A percentile compares a stretch with the other conserved stretches of the same genome.
Conservation (phyloP, 1,140 invertebrate species). For the Solenopsis invicta region DNA sequence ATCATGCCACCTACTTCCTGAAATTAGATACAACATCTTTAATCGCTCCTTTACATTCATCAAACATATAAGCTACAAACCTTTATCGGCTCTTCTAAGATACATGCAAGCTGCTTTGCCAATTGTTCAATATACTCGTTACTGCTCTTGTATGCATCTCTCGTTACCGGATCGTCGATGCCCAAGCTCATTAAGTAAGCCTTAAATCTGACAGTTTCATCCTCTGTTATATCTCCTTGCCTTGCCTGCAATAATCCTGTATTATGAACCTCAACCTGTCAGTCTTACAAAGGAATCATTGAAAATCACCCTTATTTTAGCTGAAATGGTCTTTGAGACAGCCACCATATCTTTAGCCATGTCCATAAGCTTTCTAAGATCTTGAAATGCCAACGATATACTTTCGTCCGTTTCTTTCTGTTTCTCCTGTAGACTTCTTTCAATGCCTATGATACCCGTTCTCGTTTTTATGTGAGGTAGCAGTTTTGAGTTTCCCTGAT, state of each 20-base stretch:
- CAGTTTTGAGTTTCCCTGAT: slow-evolving; percentile 76
- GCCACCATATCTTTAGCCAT: slow-evolving; percentile 99
- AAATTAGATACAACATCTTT: slow-evolving; percentile 70
- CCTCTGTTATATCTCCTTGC: slow-evolving; percentile 98
- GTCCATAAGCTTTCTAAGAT: slow-evolving; percentile 97
- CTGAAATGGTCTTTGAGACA: slow-evolving; percentile 96
- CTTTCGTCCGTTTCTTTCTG: slow-evolving; percentile 96
- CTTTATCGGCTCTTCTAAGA: slow-evolving; percentile 93
- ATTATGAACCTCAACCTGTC: slow-evolving; percentile 79
- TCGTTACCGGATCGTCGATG: slow-evolving; percentile 98
- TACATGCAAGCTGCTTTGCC: slow-evolving; percentile 94
- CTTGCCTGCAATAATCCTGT: slow-evolving; percentile 90
- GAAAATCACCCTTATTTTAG: slow-evolving; percentile 93
- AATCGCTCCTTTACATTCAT: neutral
- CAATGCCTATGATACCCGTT: slow-evolving; percentile 98
- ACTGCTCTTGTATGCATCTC: slow-evolving; percentile 95
- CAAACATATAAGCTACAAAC: slow-evolving; percentile 85
- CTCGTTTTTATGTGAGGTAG: slow-evolving; percentile 90
- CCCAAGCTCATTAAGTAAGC: slow-evolving; percentile 98
- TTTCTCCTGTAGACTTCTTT: slow-evolving; percentile 96
- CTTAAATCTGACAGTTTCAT: slow-evolving; percentile 98
- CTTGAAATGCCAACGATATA: slow-evolving; percentile 97
- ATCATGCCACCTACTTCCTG: slow-evolving; percentile 98
- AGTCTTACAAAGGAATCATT: slow-evolving; percentile 74
- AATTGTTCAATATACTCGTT: slow-evolving; percentile 95